Base-by-base conservation (phyloP, 1,140 invertebrate genomes). In the Megalopta genalis region DNA sequence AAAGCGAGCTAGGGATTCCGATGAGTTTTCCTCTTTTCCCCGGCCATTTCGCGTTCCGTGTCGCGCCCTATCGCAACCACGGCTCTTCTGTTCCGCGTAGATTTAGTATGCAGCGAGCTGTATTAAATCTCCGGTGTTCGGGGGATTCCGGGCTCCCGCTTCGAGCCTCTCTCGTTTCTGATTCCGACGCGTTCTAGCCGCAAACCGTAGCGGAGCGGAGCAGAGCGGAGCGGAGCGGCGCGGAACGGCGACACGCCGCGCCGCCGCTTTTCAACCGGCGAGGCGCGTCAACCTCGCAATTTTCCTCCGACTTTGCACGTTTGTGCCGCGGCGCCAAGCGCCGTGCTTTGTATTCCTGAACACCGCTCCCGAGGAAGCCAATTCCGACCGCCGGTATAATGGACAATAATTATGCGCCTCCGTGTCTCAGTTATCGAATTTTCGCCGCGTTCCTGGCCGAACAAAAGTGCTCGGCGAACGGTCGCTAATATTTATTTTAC, bases 51-150 rank as follows among this genome's bases (percentile, higher is more conserved):
- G 42, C 59, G 57, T 66, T 54, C 21, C 67, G 27, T n/a, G 68
- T 54, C 57, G 78, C 69, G 64, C 54, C 54, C 78, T 71, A 63
- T 77, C 65, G 67, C 80, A 42, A 42, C 66, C 57, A 14, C 23
- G 14, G 54, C 69, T 18, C 32, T 67, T 37, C 57, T 60, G 57
- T 54, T 52, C 57, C 25, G 25, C 27, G 62, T 21, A 65, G 68
- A 83, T 77, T 83, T 81, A 76, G 60, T 81, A 83, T 83, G 70
- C 81, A 71, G 39, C 77, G 49, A 74, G 67, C 25, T 77, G 63
- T 83, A 83, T 81, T 71, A 73, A 81, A 81, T 81, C 79, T 68
- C 64, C 37, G 27, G 16, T 69, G 79, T 69, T 80, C 77, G 52
- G 23, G 42, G 69, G 49, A 82, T 80, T 69, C 65, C 59, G 25